Percentiles rank a stretch among this genome's conserved stretches.
Evolutionary conservation across 37 sponge, comb jelly and placozoan species (phyloP).

Genomic region (Geodia barretti): DNA sequence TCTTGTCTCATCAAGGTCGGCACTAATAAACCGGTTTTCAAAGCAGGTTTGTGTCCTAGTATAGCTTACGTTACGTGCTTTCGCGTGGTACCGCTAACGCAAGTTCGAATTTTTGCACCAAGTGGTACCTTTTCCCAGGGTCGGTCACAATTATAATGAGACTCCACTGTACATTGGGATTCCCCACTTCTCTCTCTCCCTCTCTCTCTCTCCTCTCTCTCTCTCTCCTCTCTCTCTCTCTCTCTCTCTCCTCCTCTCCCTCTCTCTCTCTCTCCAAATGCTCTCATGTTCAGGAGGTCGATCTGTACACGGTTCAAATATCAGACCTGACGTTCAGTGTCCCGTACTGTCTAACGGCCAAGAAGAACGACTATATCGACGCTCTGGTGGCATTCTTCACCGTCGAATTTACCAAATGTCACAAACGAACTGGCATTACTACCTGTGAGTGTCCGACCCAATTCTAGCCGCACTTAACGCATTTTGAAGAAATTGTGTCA

Average conservation of each 20-base stretch:
- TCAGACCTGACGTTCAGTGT: conserved; percentile 83
- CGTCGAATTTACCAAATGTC: conserved; percentile 95
- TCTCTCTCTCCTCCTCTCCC: not conserved
- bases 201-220: not conserved
- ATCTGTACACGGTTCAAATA: conserved; percentile 86
- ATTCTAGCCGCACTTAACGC: too few relatives aligned
- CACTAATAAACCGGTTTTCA: too few relatives aligned
- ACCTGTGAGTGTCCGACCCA: conserved; percentile 75
- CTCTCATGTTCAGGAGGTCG: conserved; percentile 70
- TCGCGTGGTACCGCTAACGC: too few relatives aligned
- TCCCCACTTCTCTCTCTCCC: not conserved
- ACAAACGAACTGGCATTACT: conserved; percentile 87
- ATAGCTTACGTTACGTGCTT: not conserved
- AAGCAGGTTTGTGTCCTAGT: too few relatives aligned
- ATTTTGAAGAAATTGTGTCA: too few relatives aligned
- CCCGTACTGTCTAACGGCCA: conserved; percentile 74
- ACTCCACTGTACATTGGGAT: too few relatives aligned
- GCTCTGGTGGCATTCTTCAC: conserved; percentile 94
- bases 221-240: not conserved
- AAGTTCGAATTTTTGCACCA: not conserved
- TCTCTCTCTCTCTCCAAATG: conserved; percentile 17
- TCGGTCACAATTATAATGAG: too few relatives aligned
- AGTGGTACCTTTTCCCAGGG: too few relatives aligned
- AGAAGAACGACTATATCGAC: conserved; percentile 93
- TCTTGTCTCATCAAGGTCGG: conserved; percentile 77